Base-by-base conservation (phyloP, 2,113 vertebrate species). In the Calypte anna region DNA sequence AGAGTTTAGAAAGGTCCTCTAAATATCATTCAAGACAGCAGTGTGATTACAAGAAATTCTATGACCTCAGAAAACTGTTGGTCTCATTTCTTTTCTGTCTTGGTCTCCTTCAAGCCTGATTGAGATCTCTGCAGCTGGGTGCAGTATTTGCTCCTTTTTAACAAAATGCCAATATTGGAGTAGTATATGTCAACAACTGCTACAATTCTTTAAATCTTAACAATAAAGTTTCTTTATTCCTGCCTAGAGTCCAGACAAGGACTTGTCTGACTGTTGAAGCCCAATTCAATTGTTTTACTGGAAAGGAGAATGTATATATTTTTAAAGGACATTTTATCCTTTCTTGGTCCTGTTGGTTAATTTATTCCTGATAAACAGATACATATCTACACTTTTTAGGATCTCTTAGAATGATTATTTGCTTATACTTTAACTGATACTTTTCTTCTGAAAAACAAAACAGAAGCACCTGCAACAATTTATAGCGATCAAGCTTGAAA, bases 21-120 rank as follows among this genome's bases (percentile, higher is more conserved):
- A 88, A 90, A 77, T 91, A 84, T 53, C 58, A 80, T 54, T 86
- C 69, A 82, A 69, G 87, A 82, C 55, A 91, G 89, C 15, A 72
- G 24, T 36, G 28, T 94, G 80, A 76, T 88, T 81, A 86, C 72
- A 88, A 77, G 85, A 91, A 93, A 86, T 87, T 77, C 62, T 70
- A 27, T 74, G 44, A 86, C 66, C 68, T 81, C 51, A 72, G 38
- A 72, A 90, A 93, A 91, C 50, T 40, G 20, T 67, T 5, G 2
- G n/a, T 62, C 30, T 90, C 19, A 40, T 57, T 82, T 68, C 8
- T 62, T 72, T 70, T 40, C 70, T 58, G 38, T 67, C 67, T 64
- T 86, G 21, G 50, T 77, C 70, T 73, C 16, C 28, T 91, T 91
- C 50, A 64, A 20, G 67, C 28, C 55, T 86, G 90, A 78, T 14